A percentile compares a stretch with the other conserved stretches of the same genome.
These are phyloP conservation scores for Tetrapedia diversipes DNA, from an alignment of 2,888 invertebrate species.

Conservation along the genomic window DNA sequence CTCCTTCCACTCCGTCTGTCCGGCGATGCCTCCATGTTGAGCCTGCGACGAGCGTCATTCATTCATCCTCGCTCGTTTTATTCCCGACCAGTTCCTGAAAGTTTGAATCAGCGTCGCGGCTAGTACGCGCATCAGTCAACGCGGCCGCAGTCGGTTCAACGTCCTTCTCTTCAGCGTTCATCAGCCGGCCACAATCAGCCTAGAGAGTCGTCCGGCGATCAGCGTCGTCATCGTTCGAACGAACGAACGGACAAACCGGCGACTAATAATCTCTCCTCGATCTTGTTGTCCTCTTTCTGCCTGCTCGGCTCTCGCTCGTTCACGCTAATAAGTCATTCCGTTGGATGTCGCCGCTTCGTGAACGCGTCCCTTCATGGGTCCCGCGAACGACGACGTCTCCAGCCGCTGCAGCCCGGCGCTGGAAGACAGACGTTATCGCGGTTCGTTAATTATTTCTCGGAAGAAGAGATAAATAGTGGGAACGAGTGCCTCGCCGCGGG, in stretches of 20 bases:
- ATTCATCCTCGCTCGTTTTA: constrained; percentile 32
- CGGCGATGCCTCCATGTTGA: background rate
- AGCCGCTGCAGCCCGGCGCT: no score
- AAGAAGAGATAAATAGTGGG: constrained; percentile 26
- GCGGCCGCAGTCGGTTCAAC: constrained; percentile 43
- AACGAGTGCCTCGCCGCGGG: constrained; percentile 29
- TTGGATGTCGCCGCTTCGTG: constrained; percentile 75
- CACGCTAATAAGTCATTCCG: constrained; percentile 75
- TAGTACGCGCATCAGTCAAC: constrained; percentile 39
- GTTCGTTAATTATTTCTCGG: constrained; percentile 69
- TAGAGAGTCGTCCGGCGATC: constrained; percentile 32
- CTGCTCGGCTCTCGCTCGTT: constrained; percentile 41
- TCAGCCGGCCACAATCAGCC: constrained; percentile 46
- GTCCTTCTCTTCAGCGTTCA: constrained; percentile 42
- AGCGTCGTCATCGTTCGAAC: constrained; percentile 64
- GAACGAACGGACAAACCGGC: constrained; percentile 60
- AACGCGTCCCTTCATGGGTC: constrained; percentile 66
- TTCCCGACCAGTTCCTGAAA: constrained; percentile 34
- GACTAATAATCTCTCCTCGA: constrained; percentile 67
- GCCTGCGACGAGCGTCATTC: constrained; percentile 14
- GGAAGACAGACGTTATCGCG: constrained; percentile 71
- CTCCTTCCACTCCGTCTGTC: background rate
- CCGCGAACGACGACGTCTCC: constrained; percentile 72
- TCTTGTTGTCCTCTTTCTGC: constrained; percentile 68
- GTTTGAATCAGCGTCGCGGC: constrained; percentile 29